Evolutionary conservation across 1,140 invertebrate genomes (phyloP).

Genomic region (Drosophila triauraria): DNA sequence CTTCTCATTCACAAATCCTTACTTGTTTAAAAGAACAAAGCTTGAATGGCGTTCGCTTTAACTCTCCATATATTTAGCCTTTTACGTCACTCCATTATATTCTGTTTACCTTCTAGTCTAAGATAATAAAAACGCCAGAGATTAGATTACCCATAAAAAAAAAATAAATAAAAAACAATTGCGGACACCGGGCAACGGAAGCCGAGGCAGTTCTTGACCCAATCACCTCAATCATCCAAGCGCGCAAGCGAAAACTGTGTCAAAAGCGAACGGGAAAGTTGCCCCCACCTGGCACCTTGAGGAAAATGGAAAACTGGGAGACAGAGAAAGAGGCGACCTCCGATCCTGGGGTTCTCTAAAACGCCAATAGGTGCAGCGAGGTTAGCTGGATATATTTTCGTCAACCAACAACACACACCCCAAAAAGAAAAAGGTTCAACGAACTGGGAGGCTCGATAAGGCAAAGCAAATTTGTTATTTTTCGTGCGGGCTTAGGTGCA

Average conservation of each 20-base stretch:
- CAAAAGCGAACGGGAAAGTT: slow-evolving; percentile 47
- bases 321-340: slow-evolving; percentile 5
- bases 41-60: not conserved
- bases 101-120: slow-evolving; percentile 33
- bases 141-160: slow-evolving; percentile 43
- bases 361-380: slow-evolving; percentile 10
- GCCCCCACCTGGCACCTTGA: slow-evolving; percentile 13
- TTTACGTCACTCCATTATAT: slow-evolving; percentile 36
- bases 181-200: slow-evolving; percentile 19
- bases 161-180: slow-evolving; percentile 20
- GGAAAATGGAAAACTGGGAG: slow-evolving; percentile 23
- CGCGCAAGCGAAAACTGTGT: slow-evolving; percentile 35
- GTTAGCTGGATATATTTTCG: slow-evolving; percentile 14
- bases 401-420: slow-evolving; percentile 15
- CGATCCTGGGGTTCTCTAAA: slow-evolving; percentile 1
- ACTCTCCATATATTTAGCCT: slow-evolving; percentile 8
- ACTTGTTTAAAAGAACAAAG: not conserved
- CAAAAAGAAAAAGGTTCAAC: slow-evolving; percentile 25
- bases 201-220: slow-evolving; percentile 50
- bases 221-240: slow-evolving; percentile 49
- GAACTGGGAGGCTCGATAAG: slow-evolving; percentile 36
- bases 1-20: not conserved
- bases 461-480: slow-evolving; percentile 19
- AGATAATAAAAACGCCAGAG: slow-evolving; percentile 28
- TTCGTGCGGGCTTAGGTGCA: slow-evolving; percentile 33